Base-by-base conservation (phyloP, 1,140 invertebrate species). In the Oncopeltus fasciatus region DNA sequence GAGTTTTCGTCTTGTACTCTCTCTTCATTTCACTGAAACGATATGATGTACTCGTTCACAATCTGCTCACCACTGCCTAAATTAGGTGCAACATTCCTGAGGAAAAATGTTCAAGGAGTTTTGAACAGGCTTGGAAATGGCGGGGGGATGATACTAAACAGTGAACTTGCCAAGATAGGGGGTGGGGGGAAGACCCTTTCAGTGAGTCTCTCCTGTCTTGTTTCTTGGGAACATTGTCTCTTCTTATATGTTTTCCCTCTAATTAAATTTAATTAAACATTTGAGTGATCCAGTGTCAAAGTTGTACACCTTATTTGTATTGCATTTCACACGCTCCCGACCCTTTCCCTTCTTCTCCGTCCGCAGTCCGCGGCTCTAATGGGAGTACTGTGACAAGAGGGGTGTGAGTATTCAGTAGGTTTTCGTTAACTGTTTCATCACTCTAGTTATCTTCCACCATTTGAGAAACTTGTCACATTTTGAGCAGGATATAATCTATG, bases 201-300 rank as follows among this genome's bases (percentile, higher is more conserved):
- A n/a, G n/a, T n/a, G n/a, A n/a, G n/a, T n/a, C n/a, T n/a, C 21
- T 8, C 51, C 16, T 21, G 21, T 56, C 51, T 4, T 24, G 51
- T 56, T 56, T 24, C 51, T 56, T 56, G 51, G 51, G 51, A 21
- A 14, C 26, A 24, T 33, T 21, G 29, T n/a, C 29, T 38, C 38
- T 58, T 38, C 29, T 58, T 38, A 58, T 58, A 58, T 58, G 57
- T 58, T 58, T 58, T 58, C 57, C 18, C 29, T 20, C 31, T 58
- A 58, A 58, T 58, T 58, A 58, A 58, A 58, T 33, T 58, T 58
- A 58, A 58, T 58, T 58, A 58, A 58, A 58, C 29, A 31, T 58
- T 26, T 21, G 3, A 58, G 57, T 31, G 27, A 31, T 58, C 57
- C 57, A 31, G 31, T 58, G 29, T 58, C 57, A 58, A 58, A 58